Percentiles rank a stretch among this genome's conserved stretches.
phyloP scores from a whole-genome alignment of 1,140 invertebrate genomes.

The Oryzaephilus surinamensis region DNA sequence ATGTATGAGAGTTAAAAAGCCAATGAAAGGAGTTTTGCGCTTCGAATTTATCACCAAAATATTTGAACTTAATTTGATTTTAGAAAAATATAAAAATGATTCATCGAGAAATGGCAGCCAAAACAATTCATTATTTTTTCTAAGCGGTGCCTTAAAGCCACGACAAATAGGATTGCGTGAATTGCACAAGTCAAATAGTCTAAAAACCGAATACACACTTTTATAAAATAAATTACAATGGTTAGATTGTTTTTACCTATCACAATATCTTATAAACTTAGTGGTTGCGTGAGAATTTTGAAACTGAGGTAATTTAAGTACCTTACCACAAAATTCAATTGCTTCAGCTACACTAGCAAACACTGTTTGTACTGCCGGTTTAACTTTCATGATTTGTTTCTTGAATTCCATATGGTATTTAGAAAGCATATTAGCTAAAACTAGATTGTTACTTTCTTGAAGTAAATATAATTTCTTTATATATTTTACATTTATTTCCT shows the following conservation, averaged over 20 bases:
- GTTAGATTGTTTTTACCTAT: no score
- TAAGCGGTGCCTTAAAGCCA: conserved; percentile 3
- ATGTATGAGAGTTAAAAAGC: conserved; percentile 16
- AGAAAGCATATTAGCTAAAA: conserved; percentile 16
- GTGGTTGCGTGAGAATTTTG: conserved; percentile 15
- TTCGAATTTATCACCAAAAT: conserved; percentile 4
- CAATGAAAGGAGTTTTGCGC: conserved; percentile 22
- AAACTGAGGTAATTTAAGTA: conserved; percentile 15
- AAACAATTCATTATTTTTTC: conserved; percentile 12
- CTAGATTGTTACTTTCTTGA: conserved; percentile 17
- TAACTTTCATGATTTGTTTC: conserved; percentile 23
- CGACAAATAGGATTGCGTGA: conserved; percentile 13
- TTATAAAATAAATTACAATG: no score
- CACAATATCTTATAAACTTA: conserved; percentile 17
- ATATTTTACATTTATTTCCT: conserved; percentile 12
- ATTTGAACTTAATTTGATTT: conserved; percentile 1
- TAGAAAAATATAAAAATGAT: conserved; percentile 3
- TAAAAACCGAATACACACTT: no score
- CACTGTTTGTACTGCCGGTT: conserved; percentile 16
- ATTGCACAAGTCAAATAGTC: conserved; percentile 26
- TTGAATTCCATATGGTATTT: conserved; percentile 17
- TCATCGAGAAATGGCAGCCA: conserved; percentile 3
- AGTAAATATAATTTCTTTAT: conserved; percentile 3
- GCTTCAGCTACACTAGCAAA: conserved; percentile 16
- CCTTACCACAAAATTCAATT: conserved; percentile 11